Percentiles rank a stretch among this genome's conserved stretches.
phyloP scores from a whole-genome alignment of 2,888 invertebrate species.

The Hydraecia micacea region DNA sequence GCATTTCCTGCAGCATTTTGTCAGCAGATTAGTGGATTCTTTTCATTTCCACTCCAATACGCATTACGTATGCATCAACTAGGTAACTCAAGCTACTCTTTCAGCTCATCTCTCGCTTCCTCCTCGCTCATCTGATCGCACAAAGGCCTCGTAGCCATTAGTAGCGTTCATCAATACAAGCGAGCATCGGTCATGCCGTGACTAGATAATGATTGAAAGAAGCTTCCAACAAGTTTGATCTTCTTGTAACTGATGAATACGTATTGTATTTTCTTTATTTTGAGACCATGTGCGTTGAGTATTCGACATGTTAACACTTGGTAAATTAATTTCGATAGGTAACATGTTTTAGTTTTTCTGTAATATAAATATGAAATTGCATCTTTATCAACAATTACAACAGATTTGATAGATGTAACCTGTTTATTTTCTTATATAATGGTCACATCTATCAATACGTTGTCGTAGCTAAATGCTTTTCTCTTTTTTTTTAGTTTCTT shows the following conservation, averaged over 20 bases:
- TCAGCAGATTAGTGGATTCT: neutral
- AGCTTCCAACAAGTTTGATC: conserved; percentile 66
- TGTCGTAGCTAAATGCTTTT: neutral
- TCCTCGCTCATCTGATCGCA: conserved; percentile 12
- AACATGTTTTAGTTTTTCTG: neutral
- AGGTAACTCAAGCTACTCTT: neutral
- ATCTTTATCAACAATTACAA: neutral
- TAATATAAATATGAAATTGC: neutral
- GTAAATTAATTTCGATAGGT: neutral
- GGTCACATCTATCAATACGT: neutral
- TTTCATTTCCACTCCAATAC: neutral
- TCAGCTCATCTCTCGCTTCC: conserved; percentile 4
- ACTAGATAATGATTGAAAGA: conserved; percentile 75
- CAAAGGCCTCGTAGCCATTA: conserved; percentile 58
- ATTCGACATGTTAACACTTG: neutral
- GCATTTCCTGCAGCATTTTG: neutral
- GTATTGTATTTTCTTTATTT: neutral
- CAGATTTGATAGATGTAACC: neutral
- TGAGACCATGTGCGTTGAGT: neutral
- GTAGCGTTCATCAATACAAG: conserved; percentile 63
- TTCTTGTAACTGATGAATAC: conserved; percentile 40
- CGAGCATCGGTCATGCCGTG: conserved; percentile 66
- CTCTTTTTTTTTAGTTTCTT: neutral
- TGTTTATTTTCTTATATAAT: too few relatives aligned
- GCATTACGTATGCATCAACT: neutral